Evolutionary conservation across 2,113 vertebrate genomes (phyloP), one percentile per base, ranked within the genome.

Genomic region (Laterallus jamaicensis): DNA sequence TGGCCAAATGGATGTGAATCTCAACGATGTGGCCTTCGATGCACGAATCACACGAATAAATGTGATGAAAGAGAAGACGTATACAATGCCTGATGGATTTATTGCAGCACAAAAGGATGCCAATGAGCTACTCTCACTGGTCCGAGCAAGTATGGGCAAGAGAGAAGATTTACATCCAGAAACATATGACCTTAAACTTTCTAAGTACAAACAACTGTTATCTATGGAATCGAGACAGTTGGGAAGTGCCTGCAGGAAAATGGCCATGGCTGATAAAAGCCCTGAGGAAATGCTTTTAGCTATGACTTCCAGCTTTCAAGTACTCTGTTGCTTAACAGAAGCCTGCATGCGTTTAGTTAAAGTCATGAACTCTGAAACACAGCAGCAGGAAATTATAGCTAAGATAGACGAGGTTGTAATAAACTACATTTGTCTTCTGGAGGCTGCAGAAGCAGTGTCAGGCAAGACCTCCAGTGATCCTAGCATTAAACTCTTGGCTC

Each of bases 241-340:
- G 97, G 98, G 98, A 97, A 97, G 98, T 95, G 98, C 99, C 97
- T 99, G 99, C 98, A 98, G 98, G 97, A 99, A 98, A 97, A 98
- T 99, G 98, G 98, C 98, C 52, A 96, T 96, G 94, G 98, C 98
- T 89, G 99, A 99, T 95, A 98, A 98, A 97, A 98, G 98, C 97
- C 98, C 98, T 22, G 99, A 99, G 97, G 99, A 99, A 98, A 97
- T 99, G 97, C 98, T 99, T 93, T 98, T 98, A 97, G 99, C 99
- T 70, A 98, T 99, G 98, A 99, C 98, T 78, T 99, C 99, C 98
- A 99, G 99, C 98, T 99, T 99, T 97, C 98, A 99, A 98, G 98
- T 99, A 90, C 98, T 99, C 96, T 99, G 99, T 97, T 99, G 99
- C 97, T 97, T 99, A 88, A 98, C 98, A 87, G 98, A 99, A 98